A percentile compares a stretch with the other conserved stretches of the same genome.
Conservation (phyloP, 2,113 vertebrate species). For the Verasper variegatus region DNA sequence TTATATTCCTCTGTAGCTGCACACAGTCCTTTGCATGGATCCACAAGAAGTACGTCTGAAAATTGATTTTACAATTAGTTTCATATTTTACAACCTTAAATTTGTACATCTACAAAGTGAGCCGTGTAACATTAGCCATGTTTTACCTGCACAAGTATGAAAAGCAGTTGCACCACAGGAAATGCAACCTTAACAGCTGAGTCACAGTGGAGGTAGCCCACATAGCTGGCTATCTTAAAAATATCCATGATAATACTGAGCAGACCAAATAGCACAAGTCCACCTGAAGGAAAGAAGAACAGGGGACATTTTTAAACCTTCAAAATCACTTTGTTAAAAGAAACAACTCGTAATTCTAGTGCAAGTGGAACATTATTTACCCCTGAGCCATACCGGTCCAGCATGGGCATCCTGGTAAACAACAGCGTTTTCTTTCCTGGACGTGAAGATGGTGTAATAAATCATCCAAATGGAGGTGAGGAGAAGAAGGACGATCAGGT, state of each 20-base stretch:
- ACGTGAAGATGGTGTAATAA: constrained; percentile 83
- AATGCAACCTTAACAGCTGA: constrained; percentile 89
- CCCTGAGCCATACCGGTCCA: constrained; percentile 94
- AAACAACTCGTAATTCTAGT: neutral
- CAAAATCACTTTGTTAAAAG: neutral
- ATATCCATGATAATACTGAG: constrained; percentile 93
- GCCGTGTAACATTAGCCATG: neutral
- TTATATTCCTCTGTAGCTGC: constrained; percentile 88
- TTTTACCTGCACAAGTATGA: constrained; percentile 89
- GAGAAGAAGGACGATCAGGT: constrained; percentile 88
- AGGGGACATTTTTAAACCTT: neutral
- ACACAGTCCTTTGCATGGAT: constrained; percentile 91
- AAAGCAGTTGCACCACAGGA: constrained; percentile 90
- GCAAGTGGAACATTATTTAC: constrained; percentile 68
- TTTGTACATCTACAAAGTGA: neutral
- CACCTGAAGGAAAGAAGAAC: constrained; percentile 80
- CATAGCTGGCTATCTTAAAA: constrained; percentile 92
- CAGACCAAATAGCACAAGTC: constrained; percentile 90
- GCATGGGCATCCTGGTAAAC: constrained; percentile 89
- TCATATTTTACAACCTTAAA: neutral
- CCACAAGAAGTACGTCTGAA: constrained; percentile 95
- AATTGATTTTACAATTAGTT: constrained; percentile 22
- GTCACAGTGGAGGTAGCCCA: constrained; percentile 88
- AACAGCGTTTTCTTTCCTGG: constrained; percentile 77
- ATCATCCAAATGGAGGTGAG: constrained; percentile 88